Evolutionary conservation across 2,888 invertebrate species (phyloP).

Genomic region (Mesorhabditis belari): DNA sequence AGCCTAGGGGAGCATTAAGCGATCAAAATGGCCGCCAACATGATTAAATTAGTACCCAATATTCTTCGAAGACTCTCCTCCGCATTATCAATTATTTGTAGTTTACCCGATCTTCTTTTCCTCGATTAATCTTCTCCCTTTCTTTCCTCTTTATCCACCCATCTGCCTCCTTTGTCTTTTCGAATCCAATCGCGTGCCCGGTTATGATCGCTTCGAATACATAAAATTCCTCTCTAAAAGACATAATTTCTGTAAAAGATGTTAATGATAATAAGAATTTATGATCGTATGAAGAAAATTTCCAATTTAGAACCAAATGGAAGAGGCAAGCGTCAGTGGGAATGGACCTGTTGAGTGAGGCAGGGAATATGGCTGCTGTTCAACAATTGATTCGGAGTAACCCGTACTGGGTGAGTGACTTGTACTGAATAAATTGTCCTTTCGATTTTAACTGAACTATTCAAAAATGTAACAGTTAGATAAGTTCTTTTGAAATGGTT

Average conservation of each 20-base stretch:
- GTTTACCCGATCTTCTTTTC: too few relatives aligned
- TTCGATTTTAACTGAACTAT: too few relatives aligned
- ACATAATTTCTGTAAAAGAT: background rate
- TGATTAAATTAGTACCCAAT: background rate
- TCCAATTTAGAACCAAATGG: constrained; percentile 97
- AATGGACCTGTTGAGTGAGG: constrained; percentile 87
- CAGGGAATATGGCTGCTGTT: constrained; percentile 96
- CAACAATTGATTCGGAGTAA: constrained; percentile 62
- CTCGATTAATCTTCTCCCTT: too few relatives aligned
- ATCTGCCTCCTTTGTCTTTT: background rate
- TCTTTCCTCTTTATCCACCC: too few relatives aligned
- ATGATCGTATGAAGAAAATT: too few relatives aligned
- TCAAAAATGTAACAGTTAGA: too few relatives aligned
- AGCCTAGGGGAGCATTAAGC: background rate
- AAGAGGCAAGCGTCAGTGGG: constrained; percentile 97
- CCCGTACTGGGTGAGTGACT: constrained; percentile 48
- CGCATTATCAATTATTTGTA: background rate
- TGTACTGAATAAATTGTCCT: too few relatives aligned
- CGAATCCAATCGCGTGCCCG: background rate
- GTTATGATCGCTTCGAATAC: background rate
- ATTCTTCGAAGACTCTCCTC: background rate
- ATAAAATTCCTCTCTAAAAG: background rate
- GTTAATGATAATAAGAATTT: background rate
- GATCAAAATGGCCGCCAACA: background rate
- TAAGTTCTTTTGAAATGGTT: too few relatives aligned